Evolutionary conservation across 2,797 vertebrate genomes (phyloP).

Genomic region (Euthynnus affinis): DNA sequence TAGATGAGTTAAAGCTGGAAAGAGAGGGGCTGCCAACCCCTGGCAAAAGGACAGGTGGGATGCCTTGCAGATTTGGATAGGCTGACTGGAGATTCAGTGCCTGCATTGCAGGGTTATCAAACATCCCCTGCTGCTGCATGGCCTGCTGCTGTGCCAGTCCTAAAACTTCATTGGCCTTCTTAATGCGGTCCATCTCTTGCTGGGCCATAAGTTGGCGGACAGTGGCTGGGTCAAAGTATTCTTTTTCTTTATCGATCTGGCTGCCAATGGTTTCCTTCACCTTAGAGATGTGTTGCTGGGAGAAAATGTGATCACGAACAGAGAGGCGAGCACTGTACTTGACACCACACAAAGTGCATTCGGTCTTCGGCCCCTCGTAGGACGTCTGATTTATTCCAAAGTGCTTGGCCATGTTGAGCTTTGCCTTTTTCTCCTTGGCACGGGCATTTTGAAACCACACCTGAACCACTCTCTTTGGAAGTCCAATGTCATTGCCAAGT

Average conservation of each 20-base stretch:
- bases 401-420: conserved; percentile 99
- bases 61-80: conserved; percentile 96
- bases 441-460: conserved; percentile 99
- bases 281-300: conserved; percentile 99
- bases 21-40: conserved; percentile 98
- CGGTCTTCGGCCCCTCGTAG: conserved; percentile 98
- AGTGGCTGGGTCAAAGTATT: conserved; percentile 99
- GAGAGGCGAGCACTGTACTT: conserved; percentile 99
- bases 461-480: conserved; percentile 99
- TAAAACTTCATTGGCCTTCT: conserved; percentile 99
- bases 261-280: conserved; percentile 99
- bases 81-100: conserved; percentile 96
- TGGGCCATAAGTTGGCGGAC: conserved; percentile 99
- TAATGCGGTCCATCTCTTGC: conserved; percentile 99
- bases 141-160: conserved; percentile 96
- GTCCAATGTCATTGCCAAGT: conserved; percentile 99
- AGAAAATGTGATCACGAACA: conserved; percentile 99
- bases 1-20: conserved; percentile 97
- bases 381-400: conserved; percentile 99
- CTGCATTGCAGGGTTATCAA: conserved; percentile 95
- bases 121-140: conserved; percentile 95
- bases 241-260: conserved; percentile 99
- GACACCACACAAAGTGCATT: conserved; percentile 98
- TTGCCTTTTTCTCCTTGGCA: conserved; percentile 99
- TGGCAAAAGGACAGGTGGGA: conserved; percentile 96